Conservation (phyloP, 2,888 invertebrate species). For the Ischnus inquisitorius region DNA sequence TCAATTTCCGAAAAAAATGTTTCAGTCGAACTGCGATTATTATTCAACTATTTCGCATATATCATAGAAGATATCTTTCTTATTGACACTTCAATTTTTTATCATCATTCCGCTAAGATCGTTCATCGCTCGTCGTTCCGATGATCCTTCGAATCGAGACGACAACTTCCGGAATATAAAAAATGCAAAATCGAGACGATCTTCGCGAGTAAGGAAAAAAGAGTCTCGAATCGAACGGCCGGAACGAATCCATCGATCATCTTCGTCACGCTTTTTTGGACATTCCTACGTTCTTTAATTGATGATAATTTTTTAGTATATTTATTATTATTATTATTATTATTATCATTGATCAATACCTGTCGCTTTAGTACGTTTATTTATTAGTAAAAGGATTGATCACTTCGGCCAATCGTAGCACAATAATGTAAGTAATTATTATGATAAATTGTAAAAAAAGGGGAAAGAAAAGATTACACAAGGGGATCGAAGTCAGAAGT, state of each 20-base stretch:
- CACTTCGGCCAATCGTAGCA: constrained; percentile 31
- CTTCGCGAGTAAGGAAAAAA: background rate
- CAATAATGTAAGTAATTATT: constrained; percentile 14
- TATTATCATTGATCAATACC: constrained; percentile 49
- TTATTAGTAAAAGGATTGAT: constrained; percentile 56
- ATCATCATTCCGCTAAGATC: constrained; percentile 44
- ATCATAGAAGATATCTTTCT: background rate
- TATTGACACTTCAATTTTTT: constrained; percentile 19
- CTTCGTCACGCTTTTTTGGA: constrained; percentile 44
- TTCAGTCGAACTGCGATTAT: background rate
- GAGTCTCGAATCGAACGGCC: constrained; percentile 42
- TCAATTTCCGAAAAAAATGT: constrained; percentile 14
- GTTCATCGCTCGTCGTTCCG: constrained; percentile 36
- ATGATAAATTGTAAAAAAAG: constrained; percentile 29
- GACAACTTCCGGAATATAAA: constrained; percentile 1
- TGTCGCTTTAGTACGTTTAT: constrained; percentile 61
- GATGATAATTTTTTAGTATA: constrained; percentile 40
- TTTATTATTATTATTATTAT: constrained; percentile 44
- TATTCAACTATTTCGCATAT: constrained; percentile 5
- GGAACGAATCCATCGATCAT: constrained; percentile 26
- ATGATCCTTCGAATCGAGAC: constrained; percentile 47
- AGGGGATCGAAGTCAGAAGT: constrained; percentile 19
- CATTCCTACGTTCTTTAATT: constrained; percentile 38
- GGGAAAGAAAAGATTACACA: background rate
- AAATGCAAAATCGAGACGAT: background rate